Percentiles rank a stretch among this genome's conserved stretches.
Evolutionary conservation across 2,888 invertebrate species (phyloP).

Genomic region (Bombyx huttoni): DNA sequence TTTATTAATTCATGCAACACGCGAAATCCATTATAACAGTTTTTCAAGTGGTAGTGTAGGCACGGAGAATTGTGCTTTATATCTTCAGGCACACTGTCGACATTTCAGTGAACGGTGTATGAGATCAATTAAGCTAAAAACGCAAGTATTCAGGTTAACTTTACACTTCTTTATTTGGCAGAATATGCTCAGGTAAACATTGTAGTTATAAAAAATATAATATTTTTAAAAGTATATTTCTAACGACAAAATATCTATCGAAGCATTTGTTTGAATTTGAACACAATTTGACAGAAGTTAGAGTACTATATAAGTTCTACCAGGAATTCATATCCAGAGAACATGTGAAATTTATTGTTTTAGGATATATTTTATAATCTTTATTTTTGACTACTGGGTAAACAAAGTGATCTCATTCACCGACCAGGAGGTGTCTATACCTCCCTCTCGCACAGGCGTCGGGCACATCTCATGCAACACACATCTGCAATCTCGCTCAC

Average conservation of each 20-base stretch:
- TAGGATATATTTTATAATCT: no score
- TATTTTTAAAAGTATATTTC: no score
- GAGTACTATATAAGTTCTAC: background rate
- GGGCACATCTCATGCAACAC: conserved; percentile 36
- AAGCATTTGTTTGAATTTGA: no score
- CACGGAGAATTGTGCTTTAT: background rate
- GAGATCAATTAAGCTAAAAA: conserved; percentile 6
- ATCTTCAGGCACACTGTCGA: background rate
- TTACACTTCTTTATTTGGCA: no score
- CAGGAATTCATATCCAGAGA: no score
- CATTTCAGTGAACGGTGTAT: conserved; percentile 4
- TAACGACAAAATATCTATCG: no score
- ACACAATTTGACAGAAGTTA: no score
- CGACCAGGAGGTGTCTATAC: background rate
- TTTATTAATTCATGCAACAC: conserved; percentile 4
- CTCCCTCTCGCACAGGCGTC: background rate
- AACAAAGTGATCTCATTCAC: background rate
- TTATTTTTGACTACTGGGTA: background rate
- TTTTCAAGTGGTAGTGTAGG: background rate
- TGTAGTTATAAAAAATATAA: no score
- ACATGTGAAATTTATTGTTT: no score
- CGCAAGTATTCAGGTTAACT: background rate
- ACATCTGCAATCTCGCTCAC: conserved; percentile 46
- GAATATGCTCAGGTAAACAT: no score
- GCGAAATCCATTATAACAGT: background rate